These are phyloP conservation scores for Australoheros facetus DNA, from an alignment of 2,797 vertebrate species.

Conservation along the genomic window DNA sequence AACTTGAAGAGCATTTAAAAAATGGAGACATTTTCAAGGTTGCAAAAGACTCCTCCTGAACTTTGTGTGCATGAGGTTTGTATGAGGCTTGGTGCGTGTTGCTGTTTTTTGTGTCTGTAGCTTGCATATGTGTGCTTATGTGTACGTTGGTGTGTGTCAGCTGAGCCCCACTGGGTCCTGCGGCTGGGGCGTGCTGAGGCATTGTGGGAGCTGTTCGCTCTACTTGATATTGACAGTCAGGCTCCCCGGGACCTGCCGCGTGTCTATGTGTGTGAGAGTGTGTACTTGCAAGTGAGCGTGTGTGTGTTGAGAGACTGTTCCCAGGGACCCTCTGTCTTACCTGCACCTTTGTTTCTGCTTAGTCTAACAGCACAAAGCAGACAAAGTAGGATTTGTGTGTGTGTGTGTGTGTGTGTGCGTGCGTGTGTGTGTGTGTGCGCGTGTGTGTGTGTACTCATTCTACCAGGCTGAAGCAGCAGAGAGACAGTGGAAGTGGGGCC, in stretches of 20 bases:
- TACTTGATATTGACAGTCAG: slow-evolving; percentile 82
- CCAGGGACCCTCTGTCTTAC: slow-evolving; percentile 76
- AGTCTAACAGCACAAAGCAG: slow-evolving; percentile 77
- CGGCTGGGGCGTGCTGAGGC: slow-evolving; percentile 73
- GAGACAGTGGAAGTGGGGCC: slow-evolving; percentile 65
- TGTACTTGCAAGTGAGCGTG: slow-evolving; percentile 28
- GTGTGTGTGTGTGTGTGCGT: slow-evolving; percentile 30
- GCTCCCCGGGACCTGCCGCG: slow-evolving; percentile 64
- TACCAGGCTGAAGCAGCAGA: slow-evolving; percentile 55
- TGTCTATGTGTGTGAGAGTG: slow-evolving; percentile 54
- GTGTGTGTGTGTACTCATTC: slow-evolving; percentile 33
- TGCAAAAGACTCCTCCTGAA: slow-evolving; percentile 33
- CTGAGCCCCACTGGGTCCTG: slow-evolving; percentile 70
- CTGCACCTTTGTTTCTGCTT: slow-evolving; percentile 82
- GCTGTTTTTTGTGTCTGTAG: slow-evolving; percentile 34
- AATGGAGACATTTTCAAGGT: slow-evolving; percentile 41
- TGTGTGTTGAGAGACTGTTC: slow-evolving; percentile 57
- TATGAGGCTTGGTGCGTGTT: slow-evolving; percentile 23
- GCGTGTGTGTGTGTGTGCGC: slow-evolving; percentile 34
- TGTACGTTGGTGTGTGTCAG: slow-evolving; percentile 60
- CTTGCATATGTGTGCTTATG: slow-evolving; percentile 41
- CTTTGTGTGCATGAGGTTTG: not conserved
- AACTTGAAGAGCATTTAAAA: slow-evolving; percentile 15
- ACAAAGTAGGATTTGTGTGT: slow-evolving; percentile 61
- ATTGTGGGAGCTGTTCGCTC: slow-evolving; percentile 78